phyloP scores from a whole-genome alignment of 2,113 vertebrate species.

The Corvus cornix region DNA sequence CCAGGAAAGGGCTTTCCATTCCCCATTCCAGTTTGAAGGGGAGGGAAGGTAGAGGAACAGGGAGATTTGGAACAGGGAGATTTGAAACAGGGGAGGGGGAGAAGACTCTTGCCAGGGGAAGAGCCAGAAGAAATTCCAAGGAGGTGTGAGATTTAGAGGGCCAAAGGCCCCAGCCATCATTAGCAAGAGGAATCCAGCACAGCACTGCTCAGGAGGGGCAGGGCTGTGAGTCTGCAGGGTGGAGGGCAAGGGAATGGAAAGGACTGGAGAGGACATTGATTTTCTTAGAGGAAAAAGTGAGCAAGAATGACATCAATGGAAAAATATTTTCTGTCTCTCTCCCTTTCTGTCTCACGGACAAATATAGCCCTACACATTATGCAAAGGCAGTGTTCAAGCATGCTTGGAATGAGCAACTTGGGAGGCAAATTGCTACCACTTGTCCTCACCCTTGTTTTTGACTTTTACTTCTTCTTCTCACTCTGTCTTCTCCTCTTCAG shows the following conservation, averaged over 20 bases:
- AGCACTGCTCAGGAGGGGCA: not conserved
- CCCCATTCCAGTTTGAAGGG: not conserved
- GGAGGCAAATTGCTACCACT: conserved; percentile 11
- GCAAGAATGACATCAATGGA: conserved; percentile 58
- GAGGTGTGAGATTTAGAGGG: not conserved
- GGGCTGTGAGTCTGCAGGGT: not conserved
- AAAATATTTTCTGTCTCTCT: conserved; percentile 55
- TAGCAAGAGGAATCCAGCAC: not conserved
- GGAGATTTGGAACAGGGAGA: not conserved
- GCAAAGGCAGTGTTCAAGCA: conserved; percentile 8
- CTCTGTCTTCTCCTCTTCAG: not conserved
- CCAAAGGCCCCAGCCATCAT: not conserved
- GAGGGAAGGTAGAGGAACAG: not conserved
- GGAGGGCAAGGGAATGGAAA: not conserved
- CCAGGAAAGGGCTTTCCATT: not conserved
- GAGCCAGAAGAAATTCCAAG: not conserved
- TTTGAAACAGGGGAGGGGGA: not conserved
- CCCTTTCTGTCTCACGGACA: conserved; percentile 35
- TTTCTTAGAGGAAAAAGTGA: conserved; percentile 60
- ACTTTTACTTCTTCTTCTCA: not conserved
- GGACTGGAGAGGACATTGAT: not conserved
- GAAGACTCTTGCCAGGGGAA: not conserved
- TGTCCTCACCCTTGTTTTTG: not conserved
- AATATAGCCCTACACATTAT: conserved; percentile 49
- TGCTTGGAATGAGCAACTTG: conserved; percentile 40